Base-by-base conservation (phyloP, 1,140 invertebrate species). In the Amyelois transitella region DNA sequence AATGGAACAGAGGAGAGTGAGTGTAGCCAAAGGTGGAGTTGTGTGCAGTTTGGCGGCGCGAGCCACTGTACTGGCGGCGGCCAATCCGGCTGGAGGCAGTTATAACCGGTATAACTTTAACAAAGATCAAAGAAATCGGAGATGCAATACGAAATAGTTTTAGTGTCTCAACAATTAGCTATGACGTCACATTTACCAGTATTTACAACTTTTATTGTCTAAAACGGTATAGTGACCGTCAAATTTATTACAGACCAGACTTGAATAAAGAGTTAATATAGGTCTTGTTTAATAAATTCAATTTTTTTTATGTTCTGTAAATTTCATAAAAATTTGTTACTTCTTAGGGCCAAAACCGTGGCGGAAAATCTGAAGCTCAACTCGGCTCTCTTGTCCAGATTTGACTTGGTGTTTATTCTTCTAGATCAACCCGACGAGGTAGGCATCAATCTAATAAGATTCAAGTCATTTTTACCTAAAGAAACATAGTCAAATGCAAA, bases 1-100 rank as follows among this genome's bases (percentile, higher is more conserved):
- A 10, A 98, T 99, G 96, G 97, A 99, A 82, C 96, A 98, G 69
- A 95, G 98, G 67, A 93, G 93, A 55, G 93, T 98, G 1, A 97
- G 95, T 76, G 92, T 99, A 54, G 96, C 96, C 0, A 97, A 98
- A 84, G 94, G 94, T 17, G 94, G 94, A n/a, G 89, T 94, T 12
- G 91, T 94, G 60, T 95, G 92, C 81, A 94, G 92, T 48, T 86
- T 98, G 32, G 93, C 94, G 22, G 94, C 96, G 0, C 90, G 94
- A 47, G 94, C 96, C 0, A 94, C 96, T 0, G 93, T 99, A 38
- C 88, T 99, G 18, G 97, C 96, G 43, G 97, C 96, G 22, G 97
- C 97, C 12, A 99, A 99, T 91, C 96, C 97, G 5, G 91, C 92
- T 8, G 93, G 92, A 22, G 97, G 97, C 18, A 94, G 96, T 72